phyloP scores from a whole-genome alignment of 2,888 invertebrate genomes.

The Drosophila nigricruria region DNA sequence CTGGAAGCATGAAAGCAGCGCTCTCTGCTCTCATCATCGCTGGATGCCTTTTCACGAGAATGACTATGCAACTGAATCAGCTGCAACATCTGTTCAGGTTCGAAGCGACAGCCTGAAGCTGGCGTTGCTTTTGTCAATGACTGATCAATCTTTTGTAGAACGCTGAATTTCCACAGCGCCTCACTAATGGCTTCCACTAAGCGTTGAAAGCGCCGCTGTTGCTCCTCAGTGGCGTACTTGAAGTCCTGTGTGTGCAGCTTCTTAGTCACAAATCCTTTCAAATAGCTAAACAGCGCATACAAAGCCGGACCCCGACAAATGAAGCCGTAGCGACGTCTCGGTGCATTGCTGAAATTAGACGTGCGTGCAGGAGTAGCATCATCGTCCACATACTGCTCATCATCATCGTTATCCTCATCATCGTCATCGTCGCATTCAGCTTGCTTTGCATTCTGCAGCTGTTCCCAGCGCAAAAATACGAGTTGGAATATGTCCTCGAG shows the following conservation, averaged over 20 bases:
- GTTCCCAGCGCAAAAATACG: conserved; percentile 84
- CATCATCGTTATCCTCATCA: conserved; percentile 54
- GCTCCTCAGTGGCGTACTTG: conserved; percentile 72
- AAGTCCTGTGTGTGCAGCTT: conserved; percentile 83
- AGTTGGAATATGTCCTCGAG: conserved; percentile 82
- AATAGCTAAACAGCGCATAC: conserved; percentile 74
- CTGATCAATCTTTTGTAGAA: conserved; percentile 81
- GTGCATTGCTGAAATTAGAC: neutral
- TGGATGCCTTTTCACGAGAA: conserved; percentile 77
- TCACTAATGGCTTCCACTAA: conserved; percentile 81
- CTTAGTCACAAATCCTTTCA: conserved; percentile 81
- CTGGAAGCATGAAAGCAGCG: conserved; percentile 76
- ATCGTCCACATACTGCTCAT: conserved; percentile 69
- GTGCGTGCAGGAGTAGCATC: conserved; percentile 47
- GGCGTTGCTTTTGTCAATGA: conserved; percentile 55
- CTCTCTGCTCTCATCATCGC: conserved; percentile 83
- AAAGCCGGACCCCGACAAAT: conserved; percentile 76
- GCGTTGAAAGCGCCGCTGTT: conserved; percentile 76
- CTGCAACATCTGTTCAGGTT: conserved; percentile 79
- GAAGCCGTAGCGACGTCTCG: conserved; percentile 70
- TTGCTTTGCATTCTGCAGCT: conserved; percentile 58
- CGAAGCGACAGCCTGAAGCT: conserved; percentile 64
- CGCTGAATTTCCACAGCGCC: conserved; percentile 82
- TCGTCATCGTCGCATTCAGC: conserved; percentile 38
- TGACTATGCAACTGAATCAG: conserved; percentile 80